Conservation (phyloP, 2,113 vertebrate species). For the Oceanites oceanicus region DNA sequence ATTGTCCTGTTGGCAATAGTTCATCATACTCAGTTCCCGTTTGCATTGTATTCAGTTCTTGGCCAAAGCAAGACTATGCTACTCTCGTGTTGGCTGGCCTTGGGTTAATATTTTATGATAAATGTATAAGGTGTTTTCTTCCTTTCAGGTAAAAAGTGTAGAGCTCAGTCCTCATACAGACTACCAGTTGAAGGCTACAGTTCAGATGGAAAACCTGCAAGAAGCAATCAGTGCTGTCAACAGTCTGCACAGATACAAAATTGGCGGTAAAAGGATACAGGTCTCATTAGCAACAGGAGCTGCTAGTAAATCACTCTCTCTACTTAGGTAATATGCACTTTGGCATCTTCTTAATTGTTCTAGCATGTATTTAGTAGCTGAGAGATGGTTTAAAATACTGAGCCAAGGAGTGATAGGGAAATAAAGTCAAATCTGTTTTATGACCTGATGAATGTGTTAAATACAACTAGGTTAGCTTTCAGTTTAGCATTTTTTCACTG, state of each 20-base stretch:
- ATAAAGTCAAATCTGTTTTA: not conserved
- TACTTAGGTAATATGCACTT: constrained; percentile 81
- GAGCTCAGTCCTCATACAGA: constrained; percentile 96
- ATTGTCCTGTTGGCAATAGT: not conserved
- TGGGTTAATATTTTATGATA: not conserved
- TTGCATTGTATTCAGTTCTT: not conserved
- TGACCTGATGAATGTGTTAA: not conserved
- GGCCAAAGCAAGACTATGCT: not conserved
- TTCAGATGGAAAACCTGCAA: constrained; percentile 92
- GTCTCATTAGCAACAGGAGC: constrained; percentile 89
- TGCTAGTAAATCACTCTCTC: constrained; percentile 84
- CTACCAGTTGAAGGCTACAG: constrained; percentile 90
- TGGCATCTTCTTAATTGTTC: not conserved
- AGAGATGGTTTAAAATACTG: not conserved
- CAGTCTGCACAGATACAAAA: constrained; percentile 88
- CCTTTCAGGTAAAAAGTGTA: constrained; percentile 80
- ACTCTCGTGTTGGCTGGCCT: not conserved
- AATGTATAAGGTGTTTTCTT: not conserved
- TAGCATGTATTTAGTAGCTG: not conserved
- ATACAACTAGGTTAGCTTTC: not conserved
- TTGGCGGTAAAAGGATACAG: constrained; percentile 92
- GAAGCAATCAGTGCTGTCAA: constrained; percentile 91
- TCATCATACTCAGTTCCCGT: accelerated
- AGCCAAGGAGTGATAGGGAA: not conserved
- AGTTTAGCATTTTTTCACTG: not conserved